These are phyloP conservation scores for Anguilla marmorata DNA, from an alignment of 2,797 vertebrate genomes.

Conservation along the genomic window DNA sequence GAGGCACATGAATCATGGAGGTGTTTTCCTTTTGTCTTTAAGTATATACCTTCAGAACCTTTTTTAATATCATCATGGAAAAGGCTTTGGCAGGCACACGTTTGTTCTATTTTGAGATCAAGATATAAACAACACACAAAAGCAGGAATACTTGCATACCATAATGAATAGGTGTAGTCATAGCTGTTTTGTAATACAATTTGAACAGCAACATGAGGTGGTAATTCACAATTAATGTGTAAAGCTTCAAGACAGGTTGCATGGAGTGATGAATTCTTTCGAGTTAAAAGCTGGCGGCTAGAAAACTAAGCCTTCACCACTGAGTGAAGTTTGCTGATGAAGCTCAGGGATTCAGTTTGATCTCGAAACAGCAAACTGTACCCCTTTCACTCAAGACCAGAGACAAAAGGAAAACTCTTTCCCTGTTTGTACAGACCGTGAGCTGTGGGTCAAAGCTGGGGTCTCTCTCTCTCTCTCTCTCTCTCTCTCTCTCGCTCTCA, in stretches of 20 bases:
- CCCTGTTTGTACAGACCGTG: background rate
- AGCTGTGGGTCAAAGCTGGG: background rate
- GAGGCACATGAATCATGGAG: background rate
- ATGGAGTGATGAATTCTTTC: background rate
- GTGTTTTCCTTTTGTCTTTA: background rate
- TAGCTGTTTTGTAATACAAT: background rate
- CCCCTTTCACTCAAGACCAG: background rate
- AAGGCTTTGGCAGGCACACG: background rate
- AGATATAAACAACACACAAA: background rate
- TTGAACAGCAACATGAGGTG: background rate
- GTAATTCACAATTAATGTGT: background rate
- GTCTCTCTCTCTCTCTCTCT: constrained; percentile 17
- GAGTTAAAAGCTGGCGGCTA: background rate
- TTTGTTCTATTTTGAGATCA: background rate
- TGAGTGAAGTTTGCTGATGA: background rate
- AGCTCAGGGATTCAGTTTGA: background rate
- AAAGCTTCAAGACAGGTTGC: background rate
- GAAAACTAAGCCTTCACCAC: background rate
- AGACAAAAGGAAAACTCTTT: constrained; percentile 2
- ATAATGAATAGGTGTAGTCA: background rate
- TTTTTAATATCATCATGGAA: background rate
- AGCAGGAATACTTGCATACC: background rate
- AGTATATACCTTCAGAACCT: background rate
- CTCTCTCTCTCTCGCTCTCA: constrained; percentile 34
- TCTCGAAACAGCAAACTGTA: background rate